Percentiles rank a stretch among this genome's conserved stretches.
Conservation (phyloP, 2,797 vertebrate species). For the Sebastiscus albofasciatus region DNA sequence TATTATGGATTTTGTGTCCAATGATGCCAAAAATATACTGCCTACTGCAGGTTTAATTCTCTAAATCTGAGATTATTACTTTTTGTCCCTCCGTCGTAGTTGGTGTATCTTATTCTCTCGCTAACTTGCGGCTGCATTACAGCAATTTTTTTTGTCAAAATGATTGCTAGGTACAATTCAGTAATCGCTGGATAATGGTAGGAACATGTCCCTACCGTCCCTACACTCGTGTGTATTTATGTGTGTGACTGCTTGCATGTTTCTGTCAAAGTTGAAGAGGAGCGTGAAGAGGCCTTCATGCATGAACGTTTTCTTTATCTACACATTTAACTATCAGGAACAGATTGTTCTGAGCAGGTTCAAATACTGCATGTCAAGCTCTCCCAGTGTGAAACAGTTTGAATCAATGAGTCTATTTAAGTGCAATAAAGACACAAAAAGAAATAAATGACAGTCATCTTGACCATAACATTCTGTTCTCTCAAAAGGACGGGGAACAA, state of each 20-base stretch:
- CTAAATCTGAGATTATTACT: too few species aligned
- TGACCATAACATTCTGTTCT: slow-evolving; percentile 38
- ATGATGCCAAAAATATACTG: too few species aligned
- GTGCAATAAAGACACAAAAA: not conserved
- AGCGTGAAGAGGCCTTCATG: not conserved
- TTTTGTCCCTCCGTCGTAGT: too few species aligned
- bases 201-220: not conserved
- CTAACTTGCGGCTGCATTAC: not conserved
- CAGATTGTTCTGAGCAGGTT: not conserved
- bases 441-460: not conserved
- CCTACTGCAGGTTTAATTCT: too few species aligned
- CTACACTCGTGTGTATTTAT: too few species aligned
- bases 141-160: not conserved
- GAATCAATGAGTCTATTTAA: not conserved
- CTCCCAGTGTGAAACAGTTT: not conserved
- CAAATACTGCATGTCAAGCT: not conserved
- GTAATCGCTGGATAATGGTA: not conserved
- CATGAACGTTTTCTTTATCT: not conserved
- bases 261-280: not conserved
- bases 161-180: not conserved
- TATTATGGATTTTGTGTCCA: too few species aligned
- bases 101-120: not conserved
- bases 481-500: not conserved
- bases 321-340: not conserved
- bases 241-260: not conserved